Conservation (phyloP, 2,797 vertebrate species). For the Gobio occitaniae region DNA sequence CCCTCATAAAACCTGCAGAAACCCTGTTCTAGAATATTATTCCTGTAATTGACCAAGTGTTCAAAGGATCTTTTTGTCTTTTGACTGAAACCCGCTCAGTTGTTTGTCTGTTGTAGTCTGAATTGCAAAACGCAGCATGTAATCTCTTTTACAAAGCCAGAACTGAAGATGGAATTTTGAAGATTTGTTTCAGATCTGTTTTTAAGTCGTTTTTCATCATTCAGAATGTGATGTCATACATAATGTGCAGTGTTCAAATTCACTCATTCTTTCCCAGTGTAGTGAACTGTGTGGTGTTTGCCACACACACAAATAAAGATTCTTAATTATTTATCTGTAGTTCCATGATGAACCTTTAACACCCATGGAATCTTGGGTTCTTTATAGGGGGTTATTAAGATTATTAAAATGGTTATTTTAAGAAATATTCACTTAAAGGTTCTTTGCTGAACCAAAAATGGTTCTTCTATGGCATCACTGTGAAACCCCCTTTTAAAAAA, state of each 20-base stretch:
- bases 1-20: too few relatives aligned
- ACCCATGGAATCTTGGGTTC: not conserved
- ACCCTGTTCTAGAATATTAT: not conserved
- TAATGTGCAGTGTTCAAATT: not conserved
- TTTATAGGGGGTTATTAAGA: not conserved
- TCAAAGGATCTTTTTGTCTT: not conserved
- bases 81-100: not conserved
- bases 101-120: not conserved
- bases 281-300: not conserved
- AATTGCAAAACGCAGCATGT: not conserved
- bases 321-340: not conserved
- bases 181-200: not conserved
- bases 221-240: not conserved
- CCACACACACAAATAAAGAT: not conserved
- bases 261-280: too few relatives aligned
- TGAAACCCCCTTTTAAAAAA: too few relatives aligned
- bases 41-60: not conserved
- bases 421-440: too few relatives aligned
- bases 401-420: not conserved
- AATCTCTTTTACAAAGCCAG: not conserved
- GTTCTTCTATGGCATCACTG: not conserved
- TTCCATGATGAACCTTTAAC: not conserved
- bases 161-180: not conserved
- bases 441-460: not conserved
- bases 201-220: not conserved